Base-by-base conservation (phyloP, 23 tunicate genomes). In the Styela plicata region DNA sequence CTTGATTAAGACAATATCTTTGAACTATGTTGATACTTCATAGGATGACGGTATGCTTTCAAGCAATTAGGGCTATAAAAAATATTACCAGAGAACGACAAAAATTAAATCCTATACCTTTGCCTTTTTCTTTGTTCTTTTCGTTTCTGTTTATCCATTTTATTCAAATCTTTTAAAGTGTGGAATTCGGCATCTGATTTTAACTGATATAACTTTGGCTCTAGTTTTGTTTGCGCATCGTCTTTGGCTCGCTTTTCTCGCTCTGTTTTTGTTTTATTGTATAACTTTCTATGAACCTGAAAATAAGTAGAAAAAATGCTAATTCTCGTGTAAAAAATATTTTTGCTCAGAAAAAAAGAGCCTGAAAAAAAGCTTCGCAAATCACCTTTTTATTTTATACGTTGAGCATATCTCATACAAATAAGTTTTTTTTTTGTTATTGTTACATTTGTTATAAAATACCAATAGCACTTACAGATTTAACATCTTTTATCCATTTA, bases 401-500 rank as follows among this genome's bases (percentile, higher is more conserved):
- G n/a, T n/a, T n/a, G n/a, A n/a, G n/a, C n/a, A n/a, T n/a, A n/a
- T n/a, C n/a, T n/a, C n/a, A n/a, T n/a, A n/a, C n/a, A n/a, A n/a
- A n/a, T n/a, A n/a, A n/a, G n/a, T n/a, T n/a, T n/a, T n/a, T n/a
- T n/a, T n/a, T n/a, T n/a, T n/a, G n/a, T n/a, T n/a, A n/a, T n/a
- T n/a, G n/a, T n/a, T n/a, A n/a, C n/a, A n/a, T n/a, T n/a, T n/a
- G n/a, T n/a, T n/a, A n/a, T n/a, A n/a, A n/a, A n/a, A n/a, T n/a
- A n/a, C n/a, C n/a, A n/a, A n/a, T n/a, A n/a, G n/a, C n/a, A n/a
- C 44, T 32, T 30, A 76, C 81, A 44, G 34, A 30, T 76, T 24
- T 23, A 22, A 24, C 31, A 36, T 76, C 57, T 52, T 76, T 44
- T 44, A 76, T 52, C 81, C 81, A 76, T 76, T 52, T 34, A 17